Conservation (phyloP, 2,888 invertebrate genomes). For the Ophion costatus region DNA sequence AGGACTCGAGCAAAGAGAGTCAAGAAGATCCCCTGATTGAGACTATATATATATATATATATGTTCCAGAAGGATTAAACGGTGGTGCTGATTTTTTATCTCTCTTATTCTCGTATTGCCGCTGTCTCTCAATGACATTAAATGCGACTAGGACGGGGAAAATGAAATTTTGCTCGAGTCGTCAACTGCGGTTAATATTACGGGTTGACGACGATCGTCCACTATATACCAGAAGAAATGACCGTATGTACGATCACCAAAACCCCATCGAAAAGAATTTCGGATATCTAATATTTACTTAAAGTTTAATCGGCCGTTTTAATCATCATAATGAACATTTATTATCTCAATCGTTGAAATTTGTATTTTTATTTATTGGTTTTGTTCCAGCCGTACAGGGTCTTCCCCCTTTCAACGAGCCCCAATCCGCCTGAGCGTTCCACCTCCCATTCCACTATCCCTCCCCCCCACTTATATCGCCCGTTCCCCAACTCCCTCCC, state of each 20-base stretch:
- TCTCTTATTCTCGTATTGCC: background rate
- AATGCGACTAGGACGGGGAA: background rate
- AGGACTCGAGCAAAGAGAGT: background rate
- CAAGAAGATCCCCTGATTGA: background rate
- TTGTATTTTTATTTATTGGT: no score
- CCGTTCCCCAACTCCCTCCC: no score
- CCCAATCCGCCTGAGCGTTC: no score
- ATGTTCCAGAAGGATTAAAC: background rate
- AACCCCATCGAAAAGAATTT: background rate
- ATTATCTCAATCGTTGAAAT: no score
- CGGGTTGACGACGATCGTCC: background rate
- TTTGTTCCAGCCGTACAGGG: no score
- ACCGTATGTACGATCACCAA: background rate
- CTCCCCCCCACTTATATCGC: no score
- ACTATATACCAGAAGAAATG: background rate
- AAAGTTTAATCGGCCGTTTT: no score
- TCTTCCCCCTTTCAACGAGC: no score
- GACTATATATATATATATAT: background rate
- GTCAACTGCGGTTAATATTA: background rate
- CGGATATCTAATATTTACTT: background rate
- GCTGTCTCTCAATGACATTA: background rate
- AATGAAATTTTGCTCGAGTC: background rate
- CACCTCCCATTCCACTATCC: no score
- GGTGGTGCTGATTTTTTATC: background rate
- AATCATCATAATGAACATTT: no score